These are phyloP conservation scores for Neomorphus geoffroyi DNA, from an alignment of 2,797 vertebrate genomes.

Conservation along the genomic window DNA sequence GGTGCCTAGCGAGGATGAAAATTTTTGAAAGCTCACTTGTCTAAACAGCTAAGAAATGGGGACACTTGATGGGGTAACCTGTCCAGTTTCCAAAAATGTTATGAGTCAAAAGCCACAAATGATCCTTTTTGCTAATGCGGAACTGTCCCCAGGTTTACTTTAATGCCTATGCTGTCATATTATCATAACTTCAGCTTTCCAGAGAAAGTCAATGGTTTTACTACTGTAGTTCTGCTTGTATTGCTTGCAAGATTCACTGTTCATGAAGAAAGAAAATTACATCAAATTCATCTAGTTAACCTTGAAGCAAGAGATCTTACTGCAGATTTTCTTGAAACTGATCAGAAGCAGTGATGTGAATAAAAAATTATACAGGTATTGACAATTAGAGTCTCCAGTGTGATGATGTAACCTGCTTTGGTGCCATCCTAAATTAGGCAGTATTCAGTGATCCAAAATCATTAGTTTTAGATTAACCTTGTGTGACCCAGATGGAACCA, in stretches of 20 bases:
- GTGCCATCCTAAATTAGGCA: neutral
- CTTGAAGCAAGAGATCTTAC: neutral
- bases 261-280: neutral
- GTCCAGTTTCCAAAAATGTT: neutral
- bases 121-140: neutral
- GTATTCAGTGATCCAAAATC: slow-evolving; percentile 3
- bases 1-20: neutral
- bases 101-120: neutral
- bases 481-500: neutral
- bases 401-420: neutral
- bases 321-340: neutral
- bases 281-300: neutral
- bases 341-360: neutral
- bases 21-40: neutral
- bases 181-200: neutral
- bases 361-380: neutral
- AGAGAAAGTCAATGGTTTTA: neutral
- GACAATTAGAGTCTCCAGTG: neutral
- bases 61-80: neutral
- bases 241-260: neutral
- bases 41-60: neutral
- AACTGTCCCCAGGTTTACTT: neutral
- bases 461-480: neutral
- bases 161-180: neutral
- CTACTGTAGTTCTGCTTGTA: neutral